phyloP scores from a whole-genome alignment of 35 echinoderm and acorn worm genomes.

The Hemicentrotus pulcherrimus region DNA sequence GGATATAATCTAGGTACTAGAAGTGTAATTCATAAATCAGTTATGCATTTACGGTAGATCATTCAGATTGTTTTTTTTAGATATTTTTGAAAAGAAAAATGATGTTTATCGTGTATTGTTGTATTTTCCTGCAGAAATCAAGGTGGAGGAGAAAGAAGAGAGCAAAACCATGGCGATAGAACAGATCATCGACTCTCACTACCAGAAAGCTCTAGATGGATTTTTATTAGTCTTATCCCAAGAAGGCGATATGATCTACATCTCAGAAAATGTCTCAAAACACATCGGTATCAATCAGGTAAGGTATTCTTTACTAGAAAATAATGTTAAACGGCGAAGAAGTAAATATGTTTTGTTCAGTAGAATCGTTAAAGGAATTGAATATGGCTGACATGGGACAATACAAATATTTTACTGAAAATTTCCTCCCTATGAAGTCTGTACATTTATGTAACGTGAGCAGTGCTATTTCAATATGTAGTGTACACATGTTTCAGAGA shows the following conservation, averaged over 20 bases:
- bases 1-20: no score
- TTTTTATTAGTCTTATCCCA: constrained; percentile 82
- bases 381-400: no score
- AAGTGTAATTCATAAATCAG: no score
- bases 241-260: constrained; percentile 93
- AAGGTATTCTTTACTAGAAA: background rate
- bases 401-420: no score
- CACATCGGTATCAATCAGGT: constrained; percentile 93
- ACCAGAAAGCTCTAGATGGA: constrained; percentile 90
- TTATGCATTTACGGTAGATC: no score
- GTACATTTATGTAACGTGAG: background rate
- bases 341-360: no score
- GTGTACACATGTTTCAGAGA: background rate
- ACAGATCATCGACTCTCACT: constrained; percentile 69
- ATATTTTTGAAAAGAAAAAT: no score
- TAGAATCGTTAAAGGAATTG: no score
- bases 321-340: no score
- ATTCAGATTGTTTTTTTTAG: no score
- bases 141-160: constrained; percentile 43
- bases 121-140: constrained; percentile 35
- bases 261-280: constrained; percentile 93
- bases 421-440: background rate
- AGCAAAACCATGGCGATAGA: constrained; percentile 41
- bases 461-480: background rate
- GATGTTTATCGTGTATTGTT: background rate